These are phyloP conservation scores for Oncorhynchus gorbuscha DNA, from an alignment of 2,113 vertebrate species.

Conservation along the genomic window DNA sequence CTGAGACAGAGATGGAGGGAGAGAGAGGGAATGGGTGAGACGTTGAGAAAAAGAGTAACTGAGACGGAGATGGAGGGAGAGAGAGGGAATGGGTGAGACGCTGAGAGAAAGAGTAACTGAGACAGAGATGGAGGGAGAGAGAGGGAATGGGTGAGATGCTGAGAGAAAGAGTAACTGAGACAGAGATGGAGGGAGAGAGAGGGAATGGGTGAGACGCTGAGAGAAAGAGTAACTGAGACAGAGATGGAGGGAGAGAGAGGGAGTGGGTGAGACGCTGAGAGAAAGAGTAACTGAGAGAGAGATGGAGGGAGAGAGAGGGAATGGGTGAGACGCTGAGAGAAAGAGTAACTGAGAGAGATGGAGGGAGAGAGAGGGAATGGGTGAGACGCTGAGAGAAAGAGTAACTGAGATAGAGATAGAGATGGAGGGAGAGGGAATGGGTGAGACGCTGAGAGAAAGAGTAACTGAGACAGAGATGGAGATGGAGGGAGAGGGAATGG, in stretches of 20 bases:
- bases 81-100: not conserved
- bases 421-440: not conserved
- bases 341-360: constrained; percentile 1
- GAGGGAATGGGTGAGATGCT: not conserved
- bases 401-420: not conserved
- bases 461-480: not conserved
- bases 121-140: not conserved
- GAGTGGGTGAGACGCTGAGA: not conserved
- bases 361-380: not conserved
- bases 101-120: not conserved
- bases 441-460: not conserved
- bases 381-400: not conserved
- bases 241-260: not conserved
- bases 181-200: not conserved
- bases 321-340: not conserved
- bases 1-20: not conserved
- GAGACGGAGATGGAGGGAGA: not conserved
- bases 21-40: not conserved
- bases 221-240: not conserved
- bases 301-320: not conserved
- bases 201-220: not conserved
- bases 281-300: not conserved
- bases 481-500: not conserved
- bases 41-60: not conserved
- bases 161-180: not conserved